Conservation (phyloP, 2,797 vertebrate species). For the Etheostoma nigrum region DNA sequence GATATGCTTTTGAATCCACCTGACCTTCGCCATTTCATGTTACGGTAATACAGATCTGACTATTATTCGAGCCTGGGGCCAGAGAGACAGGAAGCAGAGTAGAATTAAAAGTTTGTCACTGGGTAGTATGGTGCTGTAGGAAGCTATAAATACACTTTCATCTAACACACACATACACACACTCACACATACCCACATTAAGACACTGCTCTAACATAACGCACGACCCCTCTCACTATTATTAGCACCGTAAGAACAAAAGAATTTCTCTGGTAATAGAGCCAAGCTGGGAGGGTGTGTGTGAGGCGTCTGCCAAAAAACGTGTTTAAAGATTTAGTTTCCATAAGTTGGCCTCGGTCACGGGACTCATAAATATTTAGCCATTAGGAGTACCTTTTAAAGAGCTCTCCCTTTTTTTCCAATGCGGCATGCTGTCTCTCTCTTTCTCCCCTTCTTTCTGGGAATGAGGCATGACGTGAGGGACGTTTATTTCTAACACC, state of each 20-base stretch:
- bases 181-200: constrained; percentile 51
- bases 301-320: constrained; percentile 82
- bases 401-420: constrained; percentile 71
- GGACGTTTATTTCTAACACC: constrained; percentile 76
- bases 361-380: constrained; percentile 84
- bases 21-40: constrained; percentile 29
- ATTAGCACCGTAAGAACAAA: constrained; percentile 92
- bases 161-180: constrained; percentile 54
- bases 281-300: constrained; percentile 79
- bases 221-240: constrained; percentile 85
- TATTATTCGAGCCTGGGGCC: constrained; percentile 34
- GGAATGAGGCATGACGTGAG: constrained; percentile 70
- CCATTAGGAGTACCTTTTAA: constrained; percentile 86
- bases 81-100: constrained; percentile 92
- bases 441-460: constrained; percentile 44
- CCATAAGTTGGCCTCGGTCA: constrained; percentile 85
- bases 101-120: constrained; percentile 90
- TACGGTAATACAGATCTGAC: constrained; percentile 22
- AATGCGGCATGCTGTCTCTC: constrained; percentile 19
- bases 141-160: constrained; percentile 91
- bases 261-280: constrained; percentile 89
- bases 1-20: constrained; percentile 11
- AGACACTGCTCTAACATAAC: constrained; percentile 69
- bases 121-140: constrained; percentile 77
- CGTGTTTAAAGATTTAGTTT: constrained; percentile 89